phyloP scores from a whole-genome alignment of 1,140 invertebrate genomes.

The Lasioglossum albipes region DNA sequence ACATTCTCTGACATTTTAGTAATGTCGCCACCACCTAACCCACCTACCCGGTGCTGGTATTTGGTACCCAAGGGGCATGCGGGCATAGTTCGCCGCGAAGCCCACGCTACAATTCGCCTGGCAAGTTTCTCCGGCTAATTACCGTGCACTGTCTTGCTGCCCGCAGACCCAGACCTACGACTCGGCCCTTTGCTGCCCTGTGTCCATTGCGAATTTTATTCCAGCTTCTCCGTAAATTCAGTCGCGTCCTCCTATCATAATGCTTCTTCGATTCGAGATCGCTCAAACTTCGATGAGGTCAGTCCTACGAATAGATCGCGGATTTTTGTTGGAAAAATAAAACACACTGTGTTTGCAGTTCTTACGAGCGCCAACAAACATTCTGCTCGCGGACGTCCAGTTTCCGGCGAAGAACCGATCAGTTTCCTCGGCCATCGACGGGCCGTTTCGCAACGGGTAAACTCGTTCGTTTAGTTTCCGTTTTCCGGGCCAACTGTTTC shows the following conservation, averaged over 20 bases:
- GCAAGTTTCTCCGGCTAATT: slow-evolving; percentile 64
- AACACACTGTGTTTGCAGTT: too few relatives aligned
- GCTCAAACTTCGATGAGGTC: too few relatives aligned
- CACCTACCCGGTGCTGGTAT: slow-evolving; percentile 60
- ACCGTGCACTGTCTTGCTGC: slow-evolving; percentile 61
- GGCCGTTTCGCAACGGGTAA: not conserved
- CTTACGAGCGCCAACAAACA: too few relatives aligned
- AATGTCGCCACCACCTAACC: slow-evolving; percentile 71
- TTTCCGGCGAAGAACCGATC: too few relatives aligned
- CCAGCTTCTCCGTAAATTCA: not conserved
- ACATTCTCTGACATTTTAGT: slow-evolving; percentile 78
- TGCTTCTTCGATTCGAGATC: too few relatives aligned
- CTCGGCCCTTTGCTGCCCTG: too few relatives aligned
- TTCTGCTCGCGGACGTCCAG: too few relatives aligned
- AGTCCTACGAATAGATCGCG: too few relatives aligned
- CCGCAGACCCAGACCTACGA: slow-evolving; percentile 14
- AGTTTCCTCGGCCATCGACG: not conserved
- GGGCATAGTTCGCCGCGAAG: slow-evolving; percentile 62
- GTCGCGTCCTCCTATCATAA: too few relatives aligned
- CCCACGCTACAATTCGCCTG: slow-evolving; percentile 60
- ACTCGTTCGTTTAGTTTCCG: not conserved
- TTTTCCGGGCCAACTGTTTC: not conserved
- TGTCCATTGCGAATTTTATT: not conserved
- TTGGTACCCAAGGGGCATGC: slow-evolving; percentile 69
- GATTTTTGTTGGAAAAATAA: too few relatives aligned